Conservation (phyloP, 2,113 vertebrate species). For the Urocolius indicus region DNA sequence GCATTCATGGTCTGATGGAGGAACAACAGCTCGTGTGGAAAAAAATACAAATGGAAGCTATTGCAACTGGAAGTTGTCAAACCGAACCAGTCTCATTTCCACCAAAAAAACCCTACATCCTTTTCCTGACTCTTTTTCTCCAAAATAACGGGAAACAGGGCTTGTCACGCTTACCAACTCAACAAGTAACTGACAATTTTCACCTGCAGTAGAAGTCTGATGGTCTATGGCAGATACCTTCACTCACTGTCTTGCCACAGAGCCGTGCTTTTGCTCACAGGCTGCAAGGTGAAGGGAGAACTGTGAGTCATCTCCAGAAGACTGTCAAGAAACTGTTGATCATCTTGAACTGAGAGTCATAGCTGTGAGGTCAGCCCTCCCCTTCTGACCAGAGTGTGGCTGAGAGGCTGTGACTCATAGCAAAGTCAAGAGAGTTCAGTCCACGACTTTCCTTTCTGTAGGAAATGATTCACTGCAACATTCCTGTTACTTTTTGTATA, state of each 20-base stretch:
- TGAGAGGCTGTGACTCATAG: not conserved
- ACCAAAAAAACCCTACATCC: not conserved
- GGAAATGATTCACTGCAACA: not conserved
- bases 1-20: not conserved
- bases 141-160: not conserved
- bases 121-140: not conserved
- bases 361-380: not conserved
- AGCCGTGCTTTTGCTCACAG: not conserved
- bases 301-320: conserved; percentile 32
- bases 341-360: not conserved
- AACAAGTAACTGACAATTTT: not conserved
- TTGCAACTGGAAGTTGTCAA: not conserved
- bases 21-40: not conserved
- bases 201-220: not conserved
- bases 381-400: not conserved
- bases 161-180: not conserved
- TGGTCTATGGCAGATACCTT: not conserved
- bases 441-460: not conserved
- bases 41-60: not conserved
- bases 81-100: not conserved
- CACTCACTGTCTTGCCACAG: not conserved
- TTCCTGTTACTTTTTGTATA: not conserved
- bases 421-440: not conserved
- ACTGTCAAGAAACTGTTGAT: not conserved
- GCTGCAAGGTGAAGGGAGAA: not conserved